Base-by-base conservation (phyloP, 2,113 vertebrate species). In the Pachyramphus minor region DNA sequence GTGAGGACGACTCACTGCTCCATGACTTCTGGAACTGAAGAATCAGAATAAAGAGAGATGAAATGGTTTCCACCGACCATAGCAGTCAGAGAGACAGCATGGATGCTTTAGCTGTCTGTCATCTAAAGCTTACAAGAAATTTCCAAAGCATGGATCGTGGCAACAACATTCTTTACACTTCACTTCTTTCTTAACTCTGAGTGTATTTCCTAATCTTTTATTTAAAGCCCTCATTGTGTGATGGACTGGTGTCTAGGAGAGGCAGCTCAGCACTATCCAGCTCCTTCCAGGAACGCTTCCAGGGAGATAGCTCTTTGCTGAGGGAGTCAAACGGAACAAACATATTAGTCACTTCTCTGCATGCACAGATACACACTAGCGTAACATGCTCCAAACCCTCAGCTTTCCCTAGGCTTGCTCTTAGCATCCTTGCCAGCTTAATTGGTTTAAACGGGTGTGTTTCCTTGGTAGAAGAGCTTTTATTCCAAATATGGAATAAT, bases 351-450 rank as follows among this genome's bases (percentile, higher is more conserved):
- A 16, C 39, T 56, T 44, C 64, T 72, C 60, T 47, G 56, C 69
- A 37, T 2, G 7, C 66, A 55, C n/a, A 56, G 25, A 47, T 20
- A 52, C 1, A 2, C 0, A 0, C 62, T 39, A 25, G 33, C 22
- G n/a, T 66, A 69, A 82, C 4, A 2, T 3, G 31, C 41, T 90
- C 45, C 49, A 60, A 72, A 91, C 33, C 6, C 14, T 50, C 84
- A 68, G n/a, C 50, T n/a, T 59, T 84, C 42, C 45, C 33, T 31
- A 50, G 18, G 1, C 47, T 64, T 75, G 39, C 37, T 79, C 37
- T 74, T 23, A 82, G 37, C 68, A 69, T 69, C 30, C 71, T 84
- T 87, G 49, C 78, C 66, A 91, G 75, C 62, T 83, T 66, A 41
- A 62, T 47, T 3, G 1, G 39, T 66, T 88, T 69, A 39, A 90